Base-by-base conservation (phyloP, 92 coral and sea anemone species). In the Palythoa grandiflora region DNA sequence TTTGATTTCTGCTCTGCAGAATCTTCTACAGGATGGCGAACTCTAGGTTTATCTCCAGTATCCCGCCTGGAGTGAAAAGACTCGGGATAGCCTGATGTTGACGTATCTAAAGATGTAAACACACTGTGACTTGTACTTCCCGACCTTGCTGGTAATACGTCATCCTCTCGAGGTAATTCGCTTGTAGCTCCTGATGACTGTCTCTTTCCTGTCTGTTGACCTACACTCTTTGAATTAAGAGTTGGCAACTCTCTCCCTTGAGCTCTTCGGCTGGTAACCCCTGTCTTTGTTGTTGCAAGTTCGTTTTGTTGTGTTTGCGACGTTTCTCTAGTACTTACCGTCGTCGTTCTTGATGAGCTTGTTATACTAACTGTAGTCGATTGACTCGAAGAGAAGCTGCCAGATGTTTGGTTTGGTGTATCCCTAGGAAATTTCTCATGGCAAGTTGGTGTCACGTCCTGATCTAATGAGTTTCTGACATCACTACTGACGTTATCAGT, bases 81-180 rank as follows among this genome's bases (percentile, higher is more conserved):
- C 36, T 93, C 98, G 7, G 96, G 98, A 75, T 95, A 95, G 53
- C 98, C 98, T 9, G 98, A 95, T 3, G 98, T 95, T 6, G 81
- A 75, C 55, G 63, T 60, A 20, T 84, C 88, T 20, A 75, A 74
- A 1, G 89, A 65, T 20, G 52, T 59, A 39, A 72, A 75, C 16
- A 75, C 88, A 84, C 59, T 52, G 12, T 72, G 88, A 73, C 80
- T 48, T 19, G 51, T 11, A 66, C 75, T 81, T 11, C 75, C 86
- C 65, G 86, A 81, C 74, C 86, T 61, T n/a, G 63, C 59, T 16
- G 57, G 19, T 17, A 55, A 20, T 13, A 50, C 17, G 1, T 38
- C 9, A 7, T 47, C 59, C 71, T 50, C 85, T 70, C 44, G 72
- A 3, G 84, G 47, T 52, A 13, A n/a, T 3, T 52, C 21, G 5